Evolutionary conservation across 2,888 invertebrate genomes (phyloP).

Genomic region (Gortyna flavago): DNA sequence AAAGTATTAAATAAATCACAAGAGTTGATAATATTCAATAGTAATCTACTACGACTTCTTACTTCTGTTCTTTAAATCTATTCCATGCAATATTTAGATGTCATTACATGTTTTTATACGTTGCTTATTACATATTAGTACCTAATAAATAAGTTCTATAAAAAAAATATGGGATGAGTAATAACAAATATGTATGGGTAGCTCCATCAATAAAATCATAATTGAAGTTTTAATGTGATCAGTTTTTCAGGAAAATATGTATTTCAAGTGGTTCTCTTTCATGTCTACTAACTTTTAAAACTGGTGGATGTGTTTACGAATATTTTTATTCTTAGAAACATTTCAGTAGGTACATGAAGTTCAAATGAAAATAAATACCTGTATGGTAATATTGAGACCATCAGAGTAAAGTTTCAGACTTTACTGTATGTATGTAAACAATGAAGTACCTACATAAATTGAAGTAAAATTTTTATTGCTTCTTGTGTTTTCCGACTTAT

Average conservation of each 20-base stretch:
- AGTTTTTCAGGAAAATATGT: neutral
- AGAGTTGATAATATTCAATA: neutral
- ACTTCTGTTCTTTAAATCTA: conserved; percentile 1
- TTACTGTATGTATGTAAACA: neutral
- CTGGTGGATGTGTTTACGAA: neutral
- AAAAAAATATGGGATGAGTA: neutral
- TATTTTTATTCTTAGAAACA: neutral
- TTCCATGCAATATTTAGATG: neutral
- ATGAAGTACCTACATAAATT: no score
- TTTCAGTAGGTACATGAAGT: no score
- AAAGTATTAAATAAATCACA: conserved; percentile 6
- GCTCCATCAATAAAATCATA: neutral
- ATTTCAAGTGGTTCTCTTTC: neutral
- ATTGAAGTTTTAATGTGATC: neutral
- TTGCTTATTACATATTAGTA: neutral
- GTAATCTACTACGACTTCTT: conserved; percentile 3
- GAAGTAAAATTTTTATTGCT: neutral
- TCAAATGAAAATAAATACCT: neutral
- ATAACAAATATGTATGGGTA: neutral
- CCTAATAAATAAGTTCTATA: neutral
- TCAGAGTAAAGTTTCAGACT: neutral
- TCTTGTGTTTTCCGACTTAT: neutral
- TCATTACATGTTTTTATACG: conserved; percentile 7
- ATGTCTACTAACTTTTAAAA: neutral
- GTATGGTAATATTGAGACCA: neutral